Base-by-base conservation (phyloP, 1,140 invertebrate species). In the Danaus melanippus region DNA sequence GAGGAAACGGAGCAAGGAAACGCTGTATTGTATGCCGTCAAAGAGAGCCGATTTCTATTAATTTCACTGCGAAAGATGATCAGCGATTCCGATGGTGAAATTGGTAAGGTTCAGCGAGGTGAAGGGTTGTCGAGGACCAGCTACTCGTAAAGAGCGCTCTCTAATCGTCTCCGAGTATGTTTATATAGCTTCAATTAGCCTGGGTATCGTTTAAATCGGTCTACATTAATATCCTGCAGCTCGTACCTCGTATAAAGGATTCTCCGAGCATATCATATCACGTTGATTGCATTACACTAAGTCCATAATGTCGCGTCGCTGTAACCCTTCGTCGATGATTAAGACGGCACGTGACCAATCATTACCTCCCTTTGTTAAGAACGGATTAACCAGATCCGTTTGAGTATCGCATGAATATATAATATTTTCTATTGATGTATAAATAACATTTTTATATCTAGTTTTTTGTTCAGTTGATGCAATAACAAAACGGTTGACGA, bases 1-100 rank as follows among this genome's bases (percentile, higher is more conserved):
- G 42, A 65, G 71, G 65, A 69, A 76, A 62, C 63, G 66, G 62
- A 60, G 65, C 64, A 68, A 57, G 64, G 60, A 67, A 64, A 56
- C 62, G 53, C 46, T 43, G 66, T 47, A 71, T 74, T 76, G 65
- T 71, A 53, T 47, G 51, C 59, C 12, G 46, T 71, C 70, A 77
- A 77, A 74, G 74, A 44, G 39, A 40, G 56, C 74, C 74, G 74
- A 71, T 62, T 77, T 77, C 56, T 69, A 75, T 69, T 59, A 50
- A 51, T 39, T 48, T 52, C 49, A 64, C 60, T 66, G 67, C 64
- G 66, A 67, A 74, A 76, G 71, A 66, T 67, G 71, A 76, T 76
- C 71, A 60, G 73, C 71, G 60, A 74, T 67, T 76, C 66, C 64
- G 62, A 61, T 64, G 69, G 63, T 66, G 70, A 71, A 74, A 74